A percentile compares a stretch with the other conserved stretches of the same genome.
phyloP scores from a whole-genome alignment of 2,113 vertebrate species.

The Abramis brama region DNA sequence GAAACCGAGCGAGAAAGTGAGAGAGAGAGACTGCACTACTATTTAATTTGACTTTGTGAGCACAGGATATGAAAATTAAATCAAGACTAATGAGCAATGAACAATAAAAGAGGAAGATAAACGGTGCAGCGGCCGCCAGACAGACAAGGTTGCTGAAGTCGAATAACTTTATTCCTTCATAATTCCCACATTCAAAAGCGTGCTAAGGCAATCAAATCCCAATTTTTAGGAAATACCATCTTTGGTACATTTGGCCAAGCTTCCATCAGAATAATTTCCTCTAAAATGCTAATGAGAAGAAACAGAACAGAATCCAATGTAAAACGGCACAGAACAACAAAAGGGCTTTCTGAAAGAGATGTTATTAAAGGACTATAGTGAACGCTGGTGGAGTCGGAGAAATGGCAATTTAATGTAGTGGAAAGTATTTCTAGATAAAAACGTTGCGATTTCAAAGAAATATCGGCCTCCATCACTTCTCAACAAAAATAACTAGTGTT shows the following conservation, averaged over 20 bases:
- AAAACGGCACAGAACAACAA: constrained; percentile 42
- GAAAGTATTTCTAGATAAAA: background rate
- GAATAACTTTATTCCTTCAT: constrained; percentile 63
- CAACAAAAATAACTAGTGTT: constrained; percentile 59
- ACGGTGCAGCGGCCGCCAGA: constrained; percentile 64
- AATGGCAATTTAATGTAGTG: background rate
- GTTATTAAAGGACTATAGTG: constrained; percentile 34
- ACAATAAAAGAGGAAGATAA: constrained; percentile 70
- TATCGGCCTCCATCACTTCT: background rate
- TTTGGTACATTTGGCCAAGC: constrained; percentile 8
- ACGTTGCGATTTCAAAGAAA: background rate
- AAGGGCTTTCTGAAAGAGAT: constrained; percentile 25
- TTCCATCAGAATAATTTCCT: constrained; percentile 49
- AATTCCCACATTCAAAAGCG: constrained; percentile 57
- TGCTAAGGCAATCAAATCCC: constrained; percentile 46
- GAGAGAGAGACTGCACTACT: constrained; percentile 25
- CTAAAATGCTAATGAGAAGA: constrained; percentile 48
- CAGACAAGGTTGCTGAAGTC: constrained; percentile 65
- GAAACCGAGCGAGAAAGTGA: background rate
- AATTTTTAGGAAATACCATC: constrained; percentile 42
- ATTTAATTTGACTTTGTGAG: constrained; percentile 67
- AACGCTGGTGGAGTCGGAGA: constrained; percentile 8
- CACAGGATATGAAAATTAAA: constrained; percentile 66
- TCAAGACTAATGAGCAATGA: constrained; percentile 72
- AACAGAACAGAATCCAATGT: constrained; percentile 43